These are phyloP conservation scores for Eunapius fragilis DNA, from an alignment of 37 sponge, comb jelly and placozoan genomes.

Conservation along the genomic window DNA sequence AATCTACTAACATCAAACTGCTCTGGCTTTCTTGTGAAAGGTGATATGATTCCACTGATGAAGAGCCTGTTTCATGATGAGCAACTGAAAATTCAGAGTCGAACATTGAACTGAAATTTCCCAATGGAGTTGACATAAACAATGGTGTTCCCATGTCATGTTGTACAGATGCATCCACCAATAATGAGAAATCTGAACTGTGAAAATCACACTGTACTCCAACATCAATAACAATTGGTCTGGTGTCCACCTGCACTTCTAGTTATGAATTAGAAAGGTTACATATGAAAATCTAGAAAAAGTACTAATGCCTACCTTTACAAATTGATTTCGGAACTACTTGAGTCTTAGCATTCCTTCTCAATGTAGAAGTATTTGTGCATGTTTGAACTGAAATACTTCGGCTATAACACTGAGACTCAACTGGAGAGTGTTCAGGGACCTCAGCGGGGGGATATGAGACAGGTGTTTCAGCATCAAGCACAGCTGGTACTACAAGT, in stretches of 20 bases:
- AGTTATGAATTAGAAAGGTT: no score
- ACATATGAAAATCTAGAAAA: not conserved
- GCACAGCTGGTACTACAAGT: not conserved
- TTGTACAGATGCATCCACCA: not conserved
- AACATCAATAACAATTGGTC: not conserved
- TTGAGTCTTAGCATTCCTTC: not conserved
- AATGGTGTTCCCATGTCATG: not conserved
- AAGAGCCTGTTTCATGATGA: not conserved
- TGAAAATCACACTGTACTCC: conserved; percentile 9
- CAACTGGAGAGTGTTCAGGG: no score
- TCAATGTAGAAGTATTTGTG: not conserved
- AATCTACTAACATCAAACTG: no score
- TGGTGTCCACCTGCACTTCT: not conserved
- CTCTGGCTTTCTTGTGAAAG: no score
- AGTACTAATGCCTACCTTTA: not conserved
- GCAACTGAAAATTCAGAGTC: conserved; percentile 29
- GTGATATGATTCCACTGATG: no score
- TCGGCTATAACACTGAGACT: not conserved
- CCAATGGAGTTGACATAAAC: not conserved
- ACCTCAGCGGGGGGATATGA: no score
- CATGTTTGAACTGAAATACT: conserved; percentile 7
- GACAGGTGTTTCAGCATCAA: no score
- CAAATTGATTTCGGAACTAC: no score
- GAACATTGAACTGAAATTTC: not conserved
- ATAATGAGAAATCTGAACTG: not conserved